Conservation (phyloP, 1,140 invertebrate species). For the Maconellicoccus hirsutus region DNA sequence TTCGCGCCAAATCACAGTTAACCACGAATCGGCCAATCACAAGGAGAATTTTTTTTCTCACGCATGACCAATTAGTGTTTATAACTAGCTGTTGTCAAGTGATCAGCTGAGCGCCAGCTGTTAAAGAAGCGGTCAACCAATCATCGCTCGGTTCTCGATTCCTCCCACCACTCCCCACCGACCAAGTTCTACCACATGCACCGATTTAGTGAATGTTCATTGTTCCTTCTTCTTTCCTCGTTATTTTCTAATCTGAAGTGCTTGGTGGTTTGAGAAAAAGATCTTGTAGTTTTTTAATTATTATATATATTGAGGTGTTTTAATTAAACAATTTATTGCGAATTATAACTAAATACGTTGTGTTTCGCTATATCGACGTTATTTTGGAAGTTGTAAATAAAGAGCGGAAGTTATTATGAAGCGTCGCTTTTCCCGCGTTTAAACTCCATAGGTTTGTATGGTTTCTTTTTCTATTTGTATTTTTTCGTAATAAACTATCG, state of each 20-base stretch:
- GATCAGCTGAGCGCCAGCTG: slow-evolving; percentile 18
- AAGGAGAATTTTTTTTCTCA: background rate
- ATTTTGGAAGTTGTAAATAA: background rate
- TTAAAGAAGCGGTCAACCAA: slow-evolving; percentile 17
- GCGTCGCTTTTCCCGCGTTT: slow-evolving; percentile 6
- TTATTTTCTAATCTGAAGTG: background rate
- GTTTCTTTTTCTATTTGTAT: background rate
- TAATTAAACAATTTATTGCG: too few species aligned
- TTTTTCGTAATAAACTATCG: background rate
- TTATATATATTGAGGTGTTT: too few species aligned
- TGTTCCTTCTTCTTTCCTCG: background rate
- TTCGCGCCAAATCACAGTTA: background rate
- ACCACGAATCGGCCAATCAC: too few species aligned
- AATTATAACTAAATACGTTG: background rate
- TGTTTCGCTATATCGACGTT: background rate
- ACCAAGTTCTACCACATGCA: background rate
- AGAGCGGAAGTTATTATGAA: background rate
- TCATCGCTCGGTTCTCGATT: background rate
- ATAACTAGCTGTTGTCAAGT: background rate
- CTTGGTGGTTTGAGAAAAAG: too few species aligned
- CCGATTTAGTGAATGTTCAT: background rate
- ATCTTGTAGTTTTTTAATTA: too few species aligned
- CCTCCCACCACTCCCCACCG: background rate
- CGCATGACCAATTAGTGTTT: background rate
- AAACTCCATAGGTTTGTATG: background rate